Evolutionary conservation across 2,888 invertebrate genomes (phyloP).

Genomic region (Gisinianus flammeolus): DNA sequence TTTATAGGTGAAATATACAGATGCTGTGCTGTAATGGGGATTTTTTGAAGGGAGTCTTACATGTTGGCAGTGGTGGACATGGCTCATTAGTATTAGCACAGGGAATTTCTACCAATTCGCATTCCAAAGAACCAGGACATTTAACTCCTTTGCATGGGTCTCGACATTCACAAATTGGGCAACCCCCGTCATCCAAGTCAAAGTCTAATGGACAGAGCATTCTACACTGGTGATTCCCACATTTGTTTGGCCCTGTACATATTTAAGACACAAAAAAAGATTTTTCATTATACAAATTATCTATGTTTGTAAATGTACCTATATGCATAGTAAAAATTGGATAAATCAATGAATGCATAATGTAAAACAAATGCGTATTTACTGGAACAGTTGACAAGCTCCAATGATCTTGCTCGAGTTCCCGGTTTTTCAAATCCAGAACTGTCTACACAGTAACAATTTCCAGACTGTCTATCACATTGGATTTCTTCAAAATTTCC

Average conservation of each 20-base stretch:
- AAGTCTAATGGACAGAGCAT: slow-evolving; percentile 88
- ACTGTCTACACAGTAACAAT: slow-evolving; percentile 65
- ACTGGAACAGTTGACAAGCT: slow-evolving; percentile 73
- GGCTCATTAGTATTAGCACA: slow-evolving; percentile 75
- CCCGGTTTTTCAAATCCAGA: slow-evolving; percentile 63
- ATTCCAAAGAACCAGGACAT: slow-evolving; percentile 77
- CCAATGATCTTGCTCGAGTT: slow-evolving; percentile 60
- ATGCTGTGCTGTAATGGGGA: neutral
- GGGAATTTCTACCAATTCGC: slow-evolving; percentile 78
- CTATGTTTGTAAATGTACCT: neutral
- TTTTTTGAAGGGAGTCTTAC: slow-evolving; percentile 63
- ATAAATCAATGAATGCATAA: neutral
- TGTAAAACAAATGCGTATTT: slow-evolving; percentile 43
- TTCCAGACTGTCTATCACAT: slow-evolving; percentile 57
- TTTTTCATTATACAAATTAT: neutral
- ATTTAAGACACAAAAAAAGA: neutral
- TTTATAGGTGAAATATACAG: neutral
- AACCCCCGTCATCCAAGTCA: slow-evolving; percentile 71
- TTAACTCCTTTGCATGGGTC: slow-evolving; percentile 66
- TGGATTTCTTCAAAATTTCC: slow-evolving; percentile 61
- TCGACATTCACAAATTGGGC: slow-evolving; percentile 72
- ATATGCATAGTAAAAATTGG: neutral
- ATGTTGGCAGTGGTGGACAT: slow-evolving; percentile 83
- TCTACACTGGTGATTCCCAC: slow-evolving; percentile 80
- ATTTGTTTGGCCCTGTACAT: slow-evolving; percentile 68